Base-by-base conservation (phyloP, 2,797 vertebrate genomes). In the Myotis findleyi region DNA sequence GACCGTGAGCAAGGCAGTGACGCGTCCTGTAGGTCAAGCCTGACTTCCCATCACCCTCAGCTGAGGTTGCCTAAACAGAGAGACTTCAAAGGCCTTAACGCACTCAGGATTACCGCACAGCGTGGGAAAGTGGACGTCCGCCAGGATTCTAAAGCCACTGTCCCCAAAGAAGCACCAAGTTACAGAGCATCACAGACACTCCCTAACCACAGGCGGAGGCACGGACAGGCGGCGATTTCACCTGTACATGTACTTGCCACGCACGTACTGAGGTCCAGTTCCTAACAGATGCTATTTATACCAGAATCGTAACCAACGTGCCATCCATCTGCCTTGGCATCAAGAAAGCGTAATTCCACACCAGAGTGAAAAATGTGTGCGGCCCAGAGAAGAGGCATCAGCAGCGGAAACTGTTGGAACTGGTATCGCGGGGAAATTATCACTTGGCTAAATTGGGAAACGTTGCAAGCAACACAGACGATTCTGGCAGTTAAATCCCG, bases 281-380 rank as follows among this genome's bases (percentile, higher is more conserved):
- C 93, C 71, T n/a, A 94, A 90, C 90, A 94, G 94, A 96, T 84
- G 95, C 93, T 97, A 93, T 96, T 97, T 96, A 86, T 92, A 95
- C 73, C 89, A 68, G 72, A 95, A 92, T 93, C 96, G 81, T 79
- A 96, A 94, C 96, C 95, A 94, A 96, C 94, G 94, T 85, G 73
- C 80, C 83, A 92, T 77, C 95, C 97, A 96, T 97, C 95, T 97
- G 96, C 95, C 93, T 96, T 93, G 94, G 96, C 96, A 97, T 21
- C 86, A 71, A 95, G 85, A 92, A 95, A 69, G 86, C 91, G 92
- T 59, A 83, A 93, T 94, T 89, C 91, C 79, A 86, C 89, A 87
- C n/a, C 0, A 82, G 89, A 94, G 69, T 38, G 6, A 86, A 76
- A 93, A 86, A 41, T n/a, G 75, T 8, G 27, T 14, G 9, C 76